Conservation (phyloP, 64 coral and sea anemone genomes). For the Orbicella faveolata region DNA sequence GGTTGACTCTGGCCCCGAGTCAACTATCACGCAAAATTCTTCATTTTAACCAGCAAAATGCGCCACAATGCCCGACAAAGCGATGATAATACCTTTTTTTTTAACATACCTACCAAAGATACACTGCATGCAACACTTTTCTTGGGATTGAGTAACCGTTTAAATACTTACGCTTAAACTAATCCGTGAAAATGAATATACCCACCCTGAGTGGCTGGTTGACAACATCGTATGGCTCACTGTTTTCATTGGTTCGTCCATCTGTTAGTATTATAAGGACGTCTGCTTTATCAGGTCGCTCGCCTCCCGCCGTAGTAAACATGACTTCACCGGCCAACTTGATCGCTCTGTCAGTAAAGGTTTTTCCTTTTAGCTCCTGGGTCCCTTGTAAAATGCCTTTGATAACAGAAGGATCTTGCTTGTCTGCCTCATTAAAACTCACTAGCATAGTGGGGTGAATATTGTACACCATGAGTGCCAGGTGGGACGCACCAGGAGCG, state of each 20-base stretch:
- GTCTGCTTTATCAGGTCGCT: slow-evolving; percentile 33
- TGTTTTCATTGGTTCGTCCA: slow-evolving; percentile 12
- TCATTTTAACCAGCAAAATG: no score
- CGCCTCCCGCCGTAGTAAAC: slow-evolving; percentile 8
- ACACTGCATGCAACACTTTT: no score
- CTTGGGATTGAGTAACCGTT: no score
- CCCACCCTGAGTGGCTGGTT: slow-evolving; percentile 38
- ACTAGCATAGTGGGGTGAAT: neutral
- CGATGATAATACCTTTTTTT: no score
- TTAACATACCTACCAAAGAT: no score
- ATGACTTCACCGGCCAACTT: slow-evolving; percentile 12
- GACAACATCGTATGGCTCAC: slow-evolving; percentile 13
- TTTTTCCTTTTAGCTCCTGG: neutral
- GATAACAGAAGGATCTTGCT: neutral
- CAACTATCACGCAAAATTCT: no score
- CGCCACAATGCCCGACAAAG: no score
- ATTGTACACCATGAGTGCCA: slow-evolving; percentile 4
- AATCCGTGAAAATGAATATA: neutral
- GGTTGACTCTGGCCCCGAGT: no score
- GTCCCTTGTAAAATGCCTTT: slow-evolving; percentile 19
- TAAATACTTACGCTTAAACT: no score
- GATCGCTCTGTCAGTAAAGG: slow-evolving; percentile 46
- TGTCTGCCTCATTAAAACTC: neutral
- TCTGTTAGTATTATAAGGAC: slow-evolving; percentile 58
- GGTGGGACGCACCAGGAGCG: neutral